Evolutionary conservation across 2,888 invertebrate species (phyloP), one percentile per base, ranked within the genome.

Genomic region (Pegoplata infirma): DNA sequence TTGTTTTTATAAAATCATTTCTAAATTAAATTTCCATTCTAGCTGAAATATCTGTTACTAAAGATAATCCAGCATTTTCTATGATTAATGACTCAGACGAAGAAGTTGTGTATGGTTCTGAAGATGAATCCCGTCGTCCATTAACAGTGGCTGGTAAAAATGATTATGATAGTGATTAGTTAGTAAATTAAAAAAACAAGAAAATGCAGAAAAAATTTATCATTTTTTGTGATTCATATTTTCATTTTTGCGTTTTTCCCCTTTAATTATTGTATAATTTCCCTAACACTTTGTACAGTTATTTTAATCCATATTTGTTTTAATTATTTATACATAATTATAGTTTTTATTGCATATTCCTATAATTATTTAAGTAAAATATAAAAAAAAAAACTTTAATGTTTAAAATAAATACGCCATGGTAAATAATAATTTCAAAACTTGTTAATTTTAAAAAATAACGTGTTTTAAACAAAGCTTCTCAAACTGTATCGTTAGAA

Each of bases 11-110:
- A 23, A 23, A 23, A 5, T 23, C n/a, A n/a, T n/a, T n/a, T 63
- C 5, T 10, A 16, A 17, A 16, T 7, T 32, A 23, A 47, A 17
- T 12, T 16, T 69, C 21, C 5, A 44, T 73, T 69, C 28, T 19
- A 82, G 72, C 91, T 96, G 98, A 98, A 90, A 93, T 96, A 59
- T 93, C 95, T 59, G 96, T 98, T 83, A 96, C 97, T 63, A 98
- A 98, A 91, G 98, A 98, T 91, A 98, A 98, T 91, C 98, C 98
- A 56, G 96, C 98, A 10, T 96, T 98, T 90, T 98, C 98, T 19
- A 98, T 99, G 98, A 89, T 98, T 84, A 98, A 98, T 90, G 98
- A 99, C 87, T 98, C 98, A 0, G 98, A 98, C 87, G 98, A 98
- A 89, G 97, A 97, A 82, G 97, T 98, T 7, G 95, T 98, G 84